Percentiles rank a stretch among this genome's conserved stretches.
These are phyloP conservation scores for Sminthurides aquaticus DNA, from an alignment of 2,888 invertebrate species.

Conservation along the genomic window DNA sequence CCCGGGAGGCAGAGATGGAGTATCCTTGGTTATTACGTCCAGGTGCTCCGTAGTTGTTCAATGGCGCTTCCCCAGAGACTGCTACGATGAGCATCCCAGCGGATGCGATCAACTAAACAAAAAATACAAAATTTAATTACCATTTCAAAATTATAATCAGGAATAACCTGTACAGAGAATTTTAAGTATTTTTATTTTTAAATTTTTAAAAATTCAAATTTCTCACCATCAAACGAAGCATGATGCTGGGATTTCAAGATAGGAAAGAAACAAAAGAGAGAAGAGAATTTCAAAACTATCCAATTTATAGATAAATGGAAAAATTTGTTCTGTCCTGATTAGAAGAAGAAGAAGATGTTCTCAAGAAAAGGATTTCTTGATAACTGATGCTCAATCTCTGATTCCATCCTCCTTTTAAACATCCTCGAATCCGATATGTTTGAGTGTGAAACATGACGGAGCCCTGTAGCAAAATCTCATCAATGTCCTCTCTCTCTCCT, in stretches of 20 bases:
- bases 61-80: conserved; percentile 6
- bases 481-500: not conserved
- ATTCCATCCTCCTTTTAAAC: conserved; percentile 8
- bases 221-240: conserved; percentile 7
- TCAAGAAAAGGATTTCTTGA: conserved; percentile 8
- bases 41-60: conserved; percentile 12
- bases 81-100: conserved; percentile 9
- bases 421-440: not conserved
- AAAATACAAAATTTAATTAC: not conserved
- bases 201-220: not conserved
- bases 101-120: conserved; percentile 4
- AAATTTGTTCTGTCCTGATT: not conserved
- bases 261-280: not conserved
- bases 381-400: conserved; percentile 3
- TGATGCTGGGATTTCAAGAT: not conserved
- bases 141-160: too few relatives aligned
- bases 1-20: not conserved
- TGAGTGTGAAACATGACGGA: too few relatives aligned
- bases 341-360: conserved; percentile 9
- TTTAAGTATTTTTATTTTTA: too few relatives aligned
- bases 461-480: conserved; percentile 1
- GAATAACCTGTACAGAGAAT: too few relatives aligned
- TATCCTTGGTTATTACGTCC: conserved; percentile 4
- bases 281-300: not conserved
- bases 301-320: not conserved